Percentiles rank a stretch among this genome's conserved stretches.
phyloP scores from a whole-genome alignment of 2,888 invertebrate genomes.

The Nineta flava region DNA sequence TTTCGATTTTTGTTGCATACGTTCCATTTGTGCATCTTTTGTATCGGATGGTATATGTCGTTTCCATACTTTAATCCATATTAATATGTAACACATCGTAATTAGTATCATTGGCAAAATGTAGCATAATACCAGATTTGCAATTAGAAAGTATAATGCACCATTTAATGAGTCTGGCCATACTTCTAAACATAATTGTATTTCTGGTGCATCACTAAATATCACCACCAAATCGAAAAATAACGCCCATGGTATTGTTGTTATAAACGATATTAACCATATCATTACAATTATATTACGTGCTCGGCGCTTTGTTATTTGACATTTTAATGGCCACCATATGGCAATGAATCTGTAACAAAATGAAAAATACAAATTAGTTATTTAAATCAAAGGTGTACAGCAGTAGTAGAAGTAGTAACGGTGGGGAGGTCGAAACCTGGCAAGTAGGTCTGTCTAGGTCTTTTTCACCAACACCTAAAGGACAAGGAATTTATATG shows the following conservation, averaged over 20 bases:
- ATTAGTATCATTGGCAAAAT: conserved; percentile 81
- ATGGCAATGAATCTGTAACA: conserved; percentile 84
- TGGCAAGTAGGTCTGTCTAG: too few relatives aligned
- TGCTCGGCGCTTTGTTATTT: conserved; percentile 78
- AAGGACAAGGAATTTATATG: too few relatives aligned
- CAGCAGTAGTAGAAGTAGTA: too few relatives aligned
- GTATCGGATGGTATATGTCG: conserved; percentile 81
- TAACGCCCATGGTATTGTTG: conserved; percentile 81
- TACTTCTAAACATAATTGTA: conserved; percentile 62
- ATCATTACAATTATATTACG: conserved; percentile 77
- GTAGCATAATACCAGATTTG: conserved; percentile 80
- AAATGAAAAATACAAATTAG: conserved; percentile 15
- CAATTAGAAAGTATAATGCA: conserved; percentile 73
- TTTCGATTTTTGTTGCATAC: conserved; percentile 87
- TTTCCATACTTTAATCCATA: conserved; percentile 78
- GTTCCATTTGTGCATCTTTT: conserved; percentile 79
- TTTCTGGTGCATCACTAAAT: conserved; percentile 57
- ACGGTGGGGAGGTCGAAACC: too few relatives aligned
- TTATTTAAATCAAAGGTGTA: too few relatives aligned
- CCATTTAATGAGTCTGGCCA: conserved; percentile 78
- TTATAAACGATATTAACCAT: conserved; percentile 73
- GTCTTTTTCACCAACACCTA: too few relatives aligned
- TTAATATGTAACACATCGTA: conserved; percentile 79
- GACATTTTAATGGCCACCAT: conserved; percentile 85
- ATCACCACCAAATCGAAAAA: conserved; percentile 70